Evolutionary conservation across 2,888 invertebrate genomes (phyloP), one percentile per base, ranked within the genome.

Genomic region (Phaedon cochleariae): DNA sequence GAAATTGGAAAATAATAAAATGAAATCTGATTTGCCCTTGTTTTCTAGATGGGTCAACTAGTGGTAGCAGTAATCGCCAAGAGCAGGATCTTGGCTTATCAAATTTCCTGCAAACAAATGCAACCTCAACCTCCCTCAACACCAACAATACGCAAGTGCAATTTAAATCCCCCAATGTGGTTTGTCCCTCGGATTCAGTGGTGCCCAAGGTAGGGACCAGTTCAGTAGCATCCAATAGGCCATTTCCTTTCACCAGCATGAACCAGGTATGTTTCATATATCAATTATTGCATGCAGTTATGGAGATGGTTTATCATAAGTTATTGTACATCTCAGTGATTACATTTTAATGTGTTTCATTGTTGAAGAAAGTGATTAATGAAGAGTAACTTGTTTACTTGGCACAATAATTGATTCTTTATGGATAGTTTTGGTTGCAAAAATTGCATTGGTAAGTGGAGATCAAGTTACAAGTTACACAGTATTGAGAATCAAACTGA

Each of bases 161-260:
- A 82, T 83, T 82, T 82, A 78, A 85, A 77, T 92, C 92, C 65
- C 96, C 96, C 51, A 95, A 95, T 85, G 95, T 95, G 69, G 93
- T 95, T 70, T 94, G 94, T 72, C 94, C 95, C 2, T 89, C 90
- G 86, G 93, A 93, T 74, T 84, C 81, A 63, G 82, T 84, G 71
- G 83, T 84, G 65, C 80, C 87, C 68, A 80, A 82, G 69, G 74
- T 75, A 52, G 73, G 73, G 46, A 61, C 70, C 52, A 69, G 66
- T 59, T 62, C 71, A 58, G 67, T 70, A 29, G 60, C 75, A 74
- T 61, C 76, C 70, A 64, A 76, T 73, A 63, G 91, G 82, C 87
- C 89, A 81, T 95, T 91, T 84, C 95, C 95, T 46, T 95, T 95
- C 82, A 93, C 94, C 78, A 95, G 95, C 83, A 95, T 96, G 95